Evolutionary conservation across 1,140 invertebrate species (phyloP).

Genomic region (Papilio glaucus): DNA sequence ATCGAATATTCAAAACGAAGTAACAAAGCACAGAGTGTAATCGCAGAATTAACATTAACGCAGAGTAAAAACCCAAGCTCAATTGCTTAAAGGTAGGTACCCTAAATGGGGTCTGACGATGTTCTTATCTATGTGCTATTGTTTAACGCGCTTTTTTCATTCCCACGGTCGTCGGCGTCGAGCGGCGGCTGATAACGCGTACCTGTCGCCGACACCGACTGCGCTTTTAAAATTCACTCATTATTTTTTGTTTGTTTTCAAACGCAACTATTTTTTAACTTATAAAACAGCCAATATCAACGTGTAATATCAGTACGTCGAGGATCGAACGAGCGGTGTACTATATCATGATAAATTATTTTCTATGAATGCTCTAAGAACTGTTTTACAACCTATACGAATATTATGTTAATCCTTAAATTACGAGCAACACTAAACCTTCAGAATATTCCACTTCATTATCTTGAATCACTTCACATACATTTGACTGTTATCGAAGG

Average conservation of each 20-base stretch:
- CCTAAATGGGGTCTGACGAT: slow-evolving; percentile 73
- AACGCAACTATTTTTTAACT: slow-evolving; percentile 12
- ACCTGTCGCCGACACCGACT: slow-evolving; percentile 62
- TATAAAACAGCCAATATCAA: slow-evolving; percentile 28
- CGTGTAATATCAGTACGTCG: not conserved
- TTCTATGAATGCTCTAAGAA: not conserved
- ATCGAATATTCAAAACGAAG: too few species aligned
- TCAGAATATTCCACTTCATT: slow-evolving; percentile 7
- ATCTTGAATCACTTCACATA: not conserved
- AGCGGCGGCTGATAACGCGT: slow-evolving; percentile 70
- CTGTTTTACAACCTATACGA: not conserved
- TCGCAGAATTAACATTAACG: not conserved
- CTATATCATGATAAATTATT: not conserved
- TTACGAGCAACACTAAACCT: not conserved
- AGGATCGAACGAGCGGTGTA: not conserved
- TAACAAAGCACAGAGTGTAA: not conserved
- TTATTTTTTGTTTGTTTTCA: slow-evolving; percentile 32
- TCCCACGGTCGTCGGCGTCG: slow-evolving; percentile 72
- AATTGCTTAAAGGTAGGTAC: slow-evolving; percentile 68
- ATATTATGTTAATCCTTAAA: not conserved
- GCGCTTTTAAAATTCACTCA: slow-evolving; percentile 42
- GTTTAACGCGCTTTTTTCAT: slow-evolving; percentile 81
- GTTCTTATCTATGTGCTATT: slow-evolving; percentile 77
- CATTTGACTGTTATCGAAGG: slow-evolving; percentile 33
- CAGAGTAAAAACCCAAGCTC: slow-evolving; percentile 64